Conservation (phyloP, 2,797 vertebrate species). For the Merluccius polli region DNA sequence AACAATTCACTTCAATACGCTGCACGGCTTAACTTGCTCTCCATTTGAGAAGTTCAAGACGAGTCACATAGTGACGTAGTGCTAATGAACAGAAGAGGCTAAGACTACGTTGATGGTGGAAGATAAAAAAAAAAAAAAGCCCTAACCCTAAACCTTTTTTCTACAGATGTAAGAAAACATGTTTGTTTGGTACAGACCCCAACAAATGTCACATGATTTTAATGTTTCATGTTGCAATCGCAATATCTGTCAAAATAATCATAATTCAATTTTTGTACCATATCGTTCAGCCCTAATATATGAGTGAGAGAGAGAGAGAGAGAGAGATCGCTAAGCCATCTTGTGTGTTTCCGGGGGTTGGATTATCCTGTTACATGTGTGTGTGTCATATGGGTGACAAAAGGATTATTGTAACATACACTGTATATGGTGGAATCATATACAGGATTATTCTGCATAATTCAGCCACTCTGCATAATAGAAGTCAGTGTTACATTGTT, state of each 20-base stretch:
- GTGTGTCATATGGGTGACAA: neutral
- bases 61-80: neutral
- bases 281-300: no score
- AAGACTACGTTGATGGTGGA: no score
- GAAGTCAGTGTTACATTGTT: neutral
- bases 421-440: neutral
- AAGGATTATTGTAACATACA: constrained; percentile 1
- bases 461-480: neutral
- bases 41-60: neutral
- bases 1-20: neutral
- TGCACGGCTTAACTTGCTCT: neutral
- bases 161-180: no score
- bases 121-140: no score
- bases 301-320: no score
- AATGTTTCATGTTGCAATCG: no score
- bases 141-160: no score
- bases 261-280: no score
- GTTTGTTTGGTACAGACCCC: no score
- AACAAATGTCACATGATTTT: no score
- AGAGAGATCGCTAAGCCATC: neutral
- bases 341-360: neutral
- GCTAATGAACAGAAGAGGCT: no score
- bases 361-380: neutral
- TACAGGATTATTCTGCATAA: neutral
- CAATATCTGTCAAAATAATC: no score